Percentiles rank a stretch among this genome's conserved stretches.
Conservation (phyloP, 2,888 invertebrate genomes). For the Drosophila barbarae region DNA sequence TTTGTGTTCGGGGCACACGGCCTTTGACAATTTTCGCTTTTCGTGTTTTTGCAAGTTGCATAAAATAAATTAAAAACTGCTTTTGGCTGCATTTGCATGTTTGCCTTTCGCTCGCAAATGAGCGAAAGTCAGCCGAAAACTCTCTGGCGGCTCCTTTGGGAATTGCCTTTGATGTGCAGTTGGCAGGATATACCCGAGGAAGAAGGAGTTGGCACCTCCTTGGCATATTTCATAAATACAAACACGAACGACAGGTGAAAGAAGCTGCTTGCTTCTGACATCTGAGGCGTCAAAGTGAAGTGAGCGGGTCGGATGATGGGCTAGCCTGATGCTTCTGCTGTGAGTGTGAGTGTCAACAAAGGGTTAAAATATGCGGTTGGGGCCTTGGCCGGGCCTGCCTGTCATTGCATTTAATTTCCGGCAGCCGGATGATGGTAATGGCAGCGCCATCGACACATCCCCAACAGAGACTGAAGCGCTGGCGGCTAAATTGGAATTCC, state of each 20-base stretch:
- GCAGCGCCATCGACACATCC: constrained; percentile 38
- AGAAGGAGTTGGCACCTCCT: constrained; percentile 31
- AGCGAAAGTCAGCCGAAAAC: constrained; percentile 39
- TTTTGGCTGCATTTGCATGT: constrained; percentile 57
- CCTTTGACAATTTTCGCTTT: constrained; percentile 64
- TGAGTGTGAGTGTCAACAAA: constrained; percentile 55
- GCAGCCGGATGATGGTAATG: constrained; percentile 54
- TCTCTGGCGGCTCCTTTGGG: constrained; percentile 44
- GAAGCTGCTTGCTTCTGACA: constrained; percentile 48
- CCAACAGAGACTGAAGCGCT: constrained; percentile 44
- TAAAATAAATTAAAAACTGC: constrained; percentile 74
- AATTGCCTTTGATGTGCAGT: constrained; percentile 66
- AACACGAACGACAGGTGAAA: constrained; percentile 56
- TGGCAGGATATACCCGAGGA: constrained; percentile 20
- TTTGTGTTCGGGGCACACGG: constrained; percentile 34
- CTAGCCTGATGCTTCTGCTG: neutral
- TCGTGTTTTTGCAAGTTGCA: constrained; percentile 56
- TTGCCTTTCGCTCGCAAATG: constrained; percentile 54
- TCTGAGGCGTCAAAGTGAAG: constrained; percentile 44
- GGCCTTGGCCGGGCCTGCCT: constrained; percentile 55
- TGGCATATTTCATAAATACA: constrained; percentile 64
- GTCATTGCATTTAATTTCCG: constrained; percentile 72
- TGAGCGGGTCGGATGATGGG: neutral
- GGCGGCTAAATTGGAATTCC: constrained; percentile 65
- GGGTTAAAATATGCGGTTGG: constrained; percentile 57